These are phyloP conservation scores for Toxostoma redivivum DNA, from an alignment of 2,113 vertebrate genomes.

Conservation along the genomic window DNA sequence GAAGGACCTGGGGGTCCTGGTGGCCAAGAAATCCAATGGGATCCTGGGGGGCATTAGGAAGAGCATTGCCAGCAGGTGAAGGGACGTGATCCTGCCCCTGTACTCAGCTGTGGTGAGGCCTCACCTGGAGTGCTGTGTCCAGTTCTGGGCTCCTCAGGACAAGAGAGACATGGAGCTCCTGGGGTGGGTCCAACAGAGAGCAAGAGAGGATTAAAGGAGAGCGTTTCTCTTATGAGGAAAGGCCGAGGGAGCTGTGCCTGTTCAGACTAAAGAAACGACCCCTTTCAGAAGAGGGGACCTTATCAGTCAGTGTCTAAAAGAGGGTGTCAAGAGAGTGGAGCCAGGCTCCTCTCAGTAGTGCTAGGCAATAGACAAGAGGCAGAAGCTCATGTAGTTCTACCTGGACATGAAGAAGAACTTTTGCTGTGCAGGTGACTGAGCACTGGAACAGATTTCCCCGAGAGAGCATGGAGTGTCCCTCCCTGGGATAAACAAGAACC, in stretches of 20 bases:
- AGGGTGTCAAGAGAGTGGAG: background rate
- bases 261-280: background rate
- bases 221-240: too few relatives aligned
- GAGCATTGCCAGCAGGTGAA: accelerated
- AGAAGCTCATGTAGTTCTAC: too few relatives aligned
- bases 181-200: too few relatives aligned
- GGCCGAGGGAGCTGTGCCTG: background rate
- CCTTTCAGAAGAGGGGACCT: too few relatives aligned
- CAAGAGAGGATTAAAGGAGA: too few relatives aligned
- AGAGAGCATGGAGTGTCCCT: too few relatives aligned
- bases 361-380: background rate
- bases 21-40: accelerated
- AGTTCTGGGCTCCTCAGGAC: background rate
- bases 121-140: accelerated
- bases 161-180: background rate
- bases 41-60: background rate
- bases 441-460: accelerated
- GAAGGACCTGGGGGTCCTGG: accelerated
- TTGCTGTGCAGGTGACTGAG: background rate
- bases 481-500: too few relatives aligned
- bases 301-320: background rate
- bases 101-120: accelerated
- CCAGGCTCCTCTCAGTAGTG: background rate
- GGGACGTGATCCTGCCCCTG: accelerated
- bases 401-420: background rate